phyloP scores from a whole-genome alignment of 2,888 invertebrate species.

The Aricia artaxerxes region DNA sequence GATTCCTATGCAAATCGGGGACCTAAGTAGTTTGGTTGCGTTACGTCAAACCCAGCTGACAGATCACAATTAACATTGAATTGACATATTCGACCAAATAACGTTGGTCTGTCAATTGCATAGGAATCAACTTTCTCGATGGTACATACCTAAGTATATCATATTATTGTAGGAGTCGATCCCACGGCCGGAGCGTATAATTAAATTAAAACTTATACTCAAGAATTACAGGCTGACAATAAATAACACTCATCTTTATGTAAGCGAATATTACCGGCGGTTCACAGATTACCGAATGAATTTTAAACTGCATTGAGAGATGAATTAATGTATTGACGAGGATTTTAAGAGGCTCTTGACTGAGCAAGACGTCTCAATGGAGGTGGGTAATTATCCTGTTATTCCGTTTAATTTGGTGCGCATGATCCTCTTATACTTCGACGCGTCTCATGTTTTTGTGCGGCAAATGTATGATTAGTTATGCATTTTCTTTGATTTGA shows the following conservation, averaged over 20 bases:
- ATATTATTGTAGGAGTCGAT: background rate
- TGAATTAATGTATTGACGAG: conserved; percentile 27
- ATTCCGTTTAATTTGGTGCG: conserved; percentile 47
- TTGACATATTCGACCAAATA: no score
- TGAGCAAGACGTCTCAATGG: conserved; percentile 46
- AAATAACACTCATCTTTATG: conserved; percentile 34
- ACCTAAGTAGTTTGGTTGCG: no score
- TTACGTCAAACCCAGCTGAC: no score
- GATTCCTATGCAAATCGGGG: no score
- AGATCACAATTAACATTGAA: no score
- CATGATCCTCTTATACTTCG: conserved; percentile 51
- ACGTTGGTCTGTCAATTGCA: no score
- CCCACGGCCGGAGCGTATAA: background rate
- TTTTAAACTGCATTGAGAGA: conserved; percentile 17
- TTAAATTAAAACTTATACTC: conserved; percentile 20
- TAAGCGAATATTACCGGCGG: conserved; percentile 27
- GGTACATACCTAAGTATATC: no score
- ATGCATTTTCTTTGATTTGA: no score
- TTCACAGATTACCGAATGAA: conserved; percentile 29
- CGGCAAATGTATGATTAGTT: background rate
- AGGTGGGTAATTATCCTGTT: conserved; percentile 57
- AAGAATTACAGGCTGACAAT: conserved; percentile 25
- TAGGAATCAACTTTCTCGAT: no score
- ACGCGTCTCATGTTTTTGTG: conserved; percentile 50
- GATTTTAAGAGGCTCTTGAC: conserved; percentile 34